phyloP scores from a whole-genome alignment of 2,797 vertebrate genomes.

The Xenentodon cancila region DNA sequence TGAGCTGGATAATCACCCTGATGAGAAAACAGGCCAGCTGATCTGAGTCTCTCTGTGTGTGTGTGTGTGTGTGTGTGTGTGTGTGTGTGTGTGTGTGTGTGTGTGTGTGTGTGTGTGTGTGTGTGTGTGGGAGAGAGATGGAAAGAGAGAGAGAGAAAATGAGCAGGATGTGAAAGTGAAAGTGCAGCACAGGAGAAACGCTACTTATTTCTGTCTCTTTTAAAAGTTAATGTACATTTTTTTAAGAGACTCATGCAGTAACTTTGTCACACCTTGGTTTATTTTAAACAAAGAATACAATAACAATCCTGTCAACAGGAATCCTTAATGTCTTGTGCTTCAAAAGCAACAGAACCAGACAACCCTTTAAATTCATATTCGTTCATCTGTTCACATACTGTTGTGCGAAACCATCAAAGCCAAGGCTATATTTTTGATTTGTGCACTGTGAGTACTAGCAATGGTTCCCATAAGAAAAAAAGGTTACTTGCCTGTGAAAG shows the following conservation, averaged over 20 bases:
- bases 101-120: not conserved
- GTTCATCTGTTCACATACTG: slow-evolving; percentile 1
- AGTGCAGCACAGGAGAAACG: slow-evolving; percentile 22
- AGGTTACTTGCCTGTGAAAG: slow-evolving; percentile 44
- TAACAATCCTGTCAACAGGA: slow-evolving; percentile 21
- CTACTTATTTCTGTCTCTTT: slow-evolving; percentile 42
- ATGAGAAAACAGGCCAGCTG: slow-evolving; percentile 65
- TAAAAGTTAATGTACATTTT: slow-evolving; percentile 38
- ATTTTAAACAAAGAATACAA: slow-evolving; percentile 19
- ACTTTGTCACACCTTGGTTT: slow-evolving; percentile 9
- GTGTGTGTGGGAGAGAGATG: not conserved
- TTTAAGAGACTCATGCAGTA: slow-evolving; percentile 19
- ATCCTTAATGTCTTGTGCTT: slow-evolving; percentile 11
- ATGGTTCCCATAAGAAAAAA: slow-evolving; percentile 8
- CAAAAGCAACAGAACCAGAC: slow-evolving; percentile 6
- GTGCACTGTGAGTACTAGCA: not conserved
- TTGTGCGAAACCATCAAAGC: slow-evolving; percentile 14
- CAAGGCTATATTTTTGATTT: slow-evolving; percentile 7
- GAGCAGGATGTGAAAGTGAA: slow-evolving; percentile 36
- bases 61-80: slow-evolving; percentile 2
- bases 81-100: not conserved
- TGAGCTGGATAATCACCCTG: slow-evolving; percentile 75
- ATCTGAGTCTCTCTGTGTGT: slow-evolving; percentile 25
- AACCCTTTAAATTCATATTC: slow-evolving; percentile 7
- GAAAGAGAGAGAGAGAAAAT: slow-evolving; percentile 1